These are phyloP conservation scores for Glyptemys insculpta DNA, from an alignment of 2,797 vertebrate genomes.

Conservation along the genomic window DNA sequence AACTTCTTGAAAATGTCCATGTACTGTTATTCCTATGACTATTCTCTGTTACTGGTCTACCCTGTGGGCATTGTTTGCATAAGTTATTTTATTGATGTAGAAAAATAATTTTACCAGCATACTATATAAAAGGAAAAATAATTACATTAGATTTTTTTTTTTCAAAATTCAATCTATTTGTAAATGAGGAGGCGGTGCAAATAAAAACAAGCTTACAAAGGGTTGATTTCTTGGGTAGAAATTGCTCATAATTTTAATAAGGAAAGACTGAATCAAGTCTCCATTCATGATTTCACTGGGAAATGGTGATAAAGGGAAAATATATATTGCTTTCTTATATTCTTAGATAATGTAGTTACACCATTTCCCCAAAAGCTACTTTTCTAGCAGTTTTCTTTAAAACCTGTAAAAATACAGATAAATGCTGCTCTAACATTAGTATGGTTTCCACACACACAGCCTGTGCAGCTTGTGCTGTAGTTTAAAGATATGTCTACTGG, in stretches of 20 bases:
- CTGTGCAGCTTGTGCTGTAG: not conserved
- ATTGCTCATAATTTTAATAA: slow-evolving; percentile 47
- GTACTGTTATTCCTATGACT: not conserved
- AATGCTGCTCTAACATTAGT: not conserved
- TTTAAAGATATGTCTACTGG: slow-evolving; percentile 33
- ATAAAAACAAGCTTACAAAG: not conserved
- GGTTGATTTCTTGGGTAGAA: slow-evolving; percentile 41
- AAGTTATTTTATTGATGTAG: not conserved
- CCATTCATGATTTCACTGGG: not conserved
- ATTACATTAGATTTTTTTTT: not conserved
- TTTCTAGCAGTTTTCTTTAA: slow-evolving; percentile 48
- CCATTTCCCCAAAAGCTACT: slow-evolving; percentile 5
- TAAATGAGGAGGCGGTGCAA: not conserved
- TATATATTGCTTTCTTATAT: not conserved
- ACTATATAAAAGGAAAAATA: slow-evolving; percentile 3
- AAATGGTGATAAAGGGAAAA: not conserved
- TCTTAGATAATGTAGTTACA: not conserved
- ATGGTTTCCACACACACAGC: slow-evolving; percentile 13
- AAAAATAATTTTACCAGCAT: slow-evolving; percentile 38
- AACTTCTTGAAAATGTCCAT: not conserved
- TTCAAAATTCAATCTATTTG: slow-evolving; percentile 36
- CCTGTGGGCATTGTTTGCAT: not conserved
- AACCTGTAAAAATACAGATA: slow-evolving; percentile 51
- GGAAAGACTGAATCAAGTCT: slow-evolving; percentile 10
- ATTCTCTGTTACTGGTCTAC: not conserved